Conservation (phyloP, 2,888 invertebrate genomes). For the Lypha dubia region DNA sequence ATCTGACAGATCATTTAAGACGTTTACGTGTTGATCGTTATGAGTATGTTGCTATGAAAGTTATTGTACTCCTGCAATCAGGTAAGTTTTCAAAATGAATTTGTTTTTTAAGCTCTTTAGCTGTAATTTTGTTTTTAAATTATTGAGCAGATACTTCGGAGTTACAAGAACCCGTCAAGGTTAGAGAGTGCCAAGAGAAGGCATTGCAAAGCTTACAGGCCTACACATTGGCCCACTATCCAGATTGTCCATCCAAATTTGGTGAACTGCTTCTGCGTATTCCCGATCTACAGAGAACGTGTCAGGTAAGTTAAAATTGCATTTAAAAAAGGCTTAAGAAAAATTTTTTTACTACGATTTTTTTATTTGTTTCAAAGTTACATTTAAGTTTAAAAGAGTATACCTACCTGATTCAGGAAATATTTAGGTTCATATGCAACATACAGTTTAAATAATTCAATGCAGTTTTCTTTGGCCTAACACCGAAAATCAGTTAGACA, state of each 20-base stretch:
- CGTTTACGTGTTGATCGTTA: constrained; percentile 95
- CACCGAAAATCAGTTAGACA: no score
- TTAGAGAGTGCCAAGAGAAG: constrained; percentile 96
- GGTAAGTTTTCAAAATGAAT: constrained; percentile 85
- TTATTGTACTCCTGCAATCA: constrained; percentile 94
- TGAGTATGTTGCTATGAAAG: constrained; percentile 98
- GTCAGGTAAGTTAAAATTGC: constrained; percentile 87
- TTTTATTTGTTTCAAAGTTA: background rate
- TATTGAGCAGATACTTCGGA: constrained; percentile 91
- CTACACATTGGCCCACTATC: constrained; percentile 95
- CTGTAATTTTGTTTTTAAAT: background rate
- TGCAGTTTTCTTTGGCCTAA: no score
- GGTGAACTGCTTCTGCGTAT: constrained; percentile 96
- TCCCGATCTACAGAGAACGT: constrained; percentile 96
- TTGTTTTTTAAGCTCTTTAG: background rate
- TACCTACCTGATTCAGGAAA: no score
- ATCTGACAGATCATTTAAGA: constrained; percentile 95
- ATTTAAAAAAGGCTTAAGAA: background rate
- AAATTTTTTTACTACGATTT: background rate
- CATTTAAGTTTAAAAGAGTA: no score
- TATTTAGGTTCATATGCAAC: no score
- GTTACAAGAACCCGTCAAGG: constrained; percentile 95
- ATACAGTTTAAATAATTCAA: no score
- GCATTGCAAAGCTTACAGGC: constrained; percentile 95
- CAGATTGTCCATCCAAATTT: constrained; percentile 96